Conservation (phyloP, 2,113 vertebrate species). For the Eira barbara region DNA sequence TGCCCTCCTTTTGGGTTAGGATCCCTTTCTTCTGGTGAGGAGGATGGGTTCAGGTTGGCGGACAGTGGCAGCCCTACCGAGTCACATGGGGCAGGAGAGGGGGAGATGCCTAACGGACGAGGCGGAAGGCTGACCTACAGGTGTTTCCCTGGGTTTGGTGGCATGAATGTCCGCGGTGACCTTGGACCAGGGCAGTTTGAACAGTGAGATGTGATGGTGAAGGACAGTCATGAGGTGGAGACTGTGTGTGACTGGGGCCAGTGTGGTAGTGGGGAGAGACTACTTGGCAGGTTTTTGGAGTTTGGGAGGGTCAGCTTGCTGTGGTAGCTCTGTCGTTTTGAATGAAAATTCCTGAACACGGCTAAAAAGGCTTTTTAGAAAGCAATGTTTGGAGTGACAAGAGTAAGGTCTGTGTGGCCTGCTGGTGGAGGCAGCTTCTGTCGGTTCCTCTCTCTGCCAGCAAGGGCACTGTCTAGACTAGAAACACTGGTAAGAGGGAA, state of each 20-base stretch:
- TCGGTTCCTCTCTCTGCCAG: not conserved
- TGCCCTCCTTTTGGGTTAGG: not conserved
- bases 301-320: not conserved
- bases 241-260: rapidly evolving
- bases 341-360: not conserved
- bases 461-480: not conserved
- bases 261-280: rapidly evolving
- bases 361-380: not conserved
- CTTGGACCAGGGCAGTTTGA: not conserved
- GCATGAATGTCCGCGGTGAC: not conserved
- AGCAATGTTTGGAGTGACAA: not conserved
- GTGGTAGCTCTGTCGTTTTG: not conserved
- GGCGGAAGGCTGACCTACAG: rapidly evolving
- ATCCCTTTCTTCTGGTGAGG: not conserved
- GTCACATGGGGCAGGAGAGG: not conserved
- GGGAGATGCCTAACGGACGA: not conserved
- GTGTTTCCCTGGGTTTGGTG: not conserved
- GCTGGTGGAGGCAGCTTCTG: not conserved
- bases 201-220: not conserved
- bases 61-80: rapidly evolving
- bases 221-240: rapidly evolving
- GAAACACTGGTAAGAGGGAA: not conserved
- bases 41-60: not conserved
- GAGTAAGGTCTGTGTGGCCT: not conserved
- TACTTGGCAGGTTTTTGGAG: not conserved